A percentile compares a stretch with the other conserved stretches of the same genome.
Evolutionary conservation across 2,888 invertebrate genomes (phyloP).

Genomic region (Leptothorax acervorum): DNA sequence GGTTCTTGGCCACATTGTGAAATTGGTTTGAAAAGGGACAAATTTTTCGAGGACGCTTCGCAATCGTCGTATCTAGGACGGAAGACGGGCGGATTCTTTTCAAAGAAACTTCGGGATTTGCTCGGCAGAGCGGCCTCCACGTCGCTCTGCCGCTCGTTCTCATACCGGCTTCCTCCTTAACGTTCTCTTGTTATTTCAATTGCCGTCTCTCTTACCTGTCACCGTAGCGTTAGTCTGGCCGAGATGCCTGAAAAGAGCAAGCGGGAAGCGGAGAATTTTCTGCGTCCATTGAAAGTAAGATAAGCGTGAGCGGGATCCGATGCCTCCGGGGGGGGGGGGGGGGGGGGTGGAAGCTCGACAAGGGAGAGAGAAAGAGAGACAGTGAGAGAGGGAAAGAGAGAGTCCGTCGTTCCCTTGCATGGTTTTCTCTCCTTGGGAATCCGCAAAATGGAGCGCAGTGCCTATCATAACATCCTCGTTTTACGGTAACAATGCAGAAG

Average conservation of each 20-base stretch:
- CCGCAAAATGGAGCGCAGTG: slow-evolving; percentile 62
- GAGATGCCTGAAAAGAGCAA: slow-evolving; percentile 71
- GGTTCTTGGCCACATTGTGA: slow-evolving; percentile 46
- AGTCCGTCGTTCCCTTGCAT: slow-evolving; percentile 13
- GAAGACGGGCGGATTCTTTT: slow-evolving; percentile 70
- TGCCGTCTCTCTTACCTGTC: slow-evolving; percentile 75
- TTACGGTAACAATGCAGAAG: slow-evolving; percentile 67
- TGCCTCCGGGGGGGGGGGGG: slow-evolving; percentile 4
- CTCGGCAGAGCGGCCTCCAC: slow-evolving; percentile 9
- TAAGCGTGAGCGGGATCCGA: slow-evolving; percentile 71
- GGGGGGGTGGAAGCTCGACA: slow-evolving; percentile 19
- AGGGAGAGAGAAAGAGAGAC: not conserved
- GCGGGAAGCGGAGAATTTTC: slow-evolving; percentile 62
- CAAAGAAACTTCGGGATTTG: slow-evolving; percentile 67
- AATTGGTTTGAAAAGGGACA: slow-evolving; percentile 67
- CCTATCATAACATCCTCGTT: slow-evolving; percentile 74
- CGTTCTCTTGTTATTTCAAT: slow-evolving; percentile 76
- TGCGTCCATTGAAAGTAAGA: slow-evolving; percentile 70
- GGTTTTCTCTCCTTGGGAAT: slow-evolving; percentile 45
- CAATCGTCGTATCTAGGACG: slow-evolving; percentile 67
- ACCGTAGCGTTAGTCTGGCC: slow-evolving; percentile 67
- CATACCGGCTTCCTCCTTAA: slow-evolving; percentile 63
- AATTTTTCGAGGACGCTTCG: slow-evolving; percentile 68
- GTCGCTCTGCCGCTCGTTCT: slow-evolving; percentile 38
- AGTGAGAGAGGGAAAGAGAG: not conserved